phyloP scores from a whole-genome alignment of 2,888 invertebrate genomes.

The Epistrophe grossulariae region DNA sequence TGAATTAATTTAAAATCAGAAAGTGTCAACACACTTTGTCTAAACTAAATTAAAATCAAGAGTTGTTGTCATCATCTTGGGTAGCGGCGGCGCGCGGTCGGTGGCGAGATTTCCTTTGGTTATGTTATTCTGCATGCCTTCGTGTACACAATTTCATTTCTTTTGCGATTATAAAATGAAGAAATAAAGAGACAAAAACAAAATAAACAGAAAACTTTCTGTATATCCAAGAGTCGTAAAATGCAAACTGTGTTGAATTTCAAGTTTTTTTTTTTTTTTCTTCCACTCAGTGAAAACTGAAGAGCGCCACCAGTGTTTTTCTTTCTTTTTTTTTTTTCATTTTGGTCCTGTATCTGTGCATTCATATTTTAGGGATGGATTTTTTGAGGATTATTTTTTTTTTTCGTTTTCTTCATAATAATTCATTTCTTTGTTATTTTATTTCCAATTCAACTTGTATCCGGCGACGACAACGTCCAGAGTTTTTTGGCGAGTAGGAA shows the following conservation, averaged over 20 bases:
- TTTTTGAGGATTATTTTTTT: conserved; percentile 61
- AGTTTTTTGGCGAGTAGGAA: neutral
- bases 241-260: conserved; percentile 75
- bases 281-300: conserved; percentile 34
- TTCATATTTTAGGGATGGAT: conserved; percentile 46
- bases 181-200: conserved; percentile 17
- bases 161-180: conserved; percentile 50
- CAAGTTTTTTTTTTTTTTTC: conserved; percentile 31
- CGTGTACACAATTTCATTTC: conserved; percentile 47
- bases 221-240: conserved; percentile 61
- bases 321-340: conserved; percentile 14
- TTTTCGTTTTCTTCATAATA: conserved; percentile 65
- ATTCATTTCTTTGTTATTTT: conserved; percentile 59
- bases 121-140: conserved; percentile 40
- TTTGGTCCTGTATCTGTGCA: conserved; percentile 10
- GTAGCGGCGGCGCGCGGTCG: too few species aligned
- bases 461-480: conserved; percentile 33
- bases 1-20: neutral
- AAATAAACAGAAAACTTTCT: conserved; percentile 37
- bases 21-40: conserved; percentile 15
- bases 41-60: conserved; percentile 33
- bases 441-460: conserved; percentile 58
- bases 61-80: conserved; percentile 62
- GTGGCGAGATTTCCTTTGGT: conserved; percentile 50
- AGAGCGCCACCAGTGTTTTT: conserved; percentile 7